phyloP scores from a whole-genome alignment of 2,888 invertebrate species.

The Noctua comes region DNA sequence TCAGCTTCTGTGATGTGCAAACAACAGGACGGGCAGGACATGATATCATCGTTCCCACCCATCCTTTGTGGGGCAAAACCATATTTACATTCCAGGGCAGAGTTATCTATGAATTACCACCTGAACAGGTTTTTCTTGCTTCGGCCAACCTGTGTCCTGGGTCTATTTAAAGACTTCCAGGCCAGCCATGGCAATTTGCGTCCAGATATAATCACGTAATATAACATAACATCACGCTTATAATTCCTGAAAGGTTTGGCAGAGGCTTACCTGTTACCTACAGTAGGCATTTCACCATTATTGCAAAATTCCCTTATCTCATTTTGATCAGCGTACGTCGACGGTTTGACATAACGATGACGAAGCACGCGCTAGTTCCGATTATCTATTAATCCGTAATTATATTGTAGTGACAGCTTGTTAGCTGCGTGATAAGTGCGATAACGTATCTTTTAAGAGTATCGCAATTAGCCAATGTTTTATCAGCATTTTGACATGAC shows the following conservation, averaged over 20 bases:
- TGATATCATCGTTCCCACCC: too few relatives aligned
- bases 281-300: background rate
- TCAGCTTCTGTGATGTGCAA: too few relatives aligned
- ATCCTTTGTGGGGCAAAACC: too few relatives aligned
- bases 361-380: slow-evolving; percentile 36
- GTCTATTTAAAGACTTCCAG: too few relatives aligned
- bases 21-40: too few relatives aligned
- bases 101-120: too few relatives aligned
- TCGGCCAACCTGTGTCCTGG: too few relatives aligned
- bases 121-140: too few relatives aligned
- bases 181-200: too few relatives aligned
- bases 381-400: slow-evolving; percentile 51
- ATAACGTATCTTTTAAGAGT: slow-evolving; percentile 45
- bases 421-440: slow-evolving; percentile 35
- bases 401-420: slow-evolving; percentile 53
- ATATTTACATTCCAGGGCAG: too few relatives aligned
- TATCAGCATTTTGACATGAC: slow-evolving; percentile 33
- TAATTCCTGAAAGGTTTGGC: background rate
- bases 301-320: slow-evolving; percentile 12
- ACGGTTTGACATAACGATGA: slow-evolving; percentile 43
- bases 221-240: background rate
- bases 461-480: slow-evolving; percentile 44
- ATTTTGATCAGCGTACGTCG: slow-evolving; percentile 14
- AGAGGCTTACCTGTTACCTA: too few relatives aligned
- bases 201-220: background rate